A percentile compares a stretch with the other conserved stretches of the same genome.
These are phyloP conservation scores for Chlorospingus flavigularis DNA, from an alignment of 2,797 vertebrate species.

Conservation along the genomic window DNA sequence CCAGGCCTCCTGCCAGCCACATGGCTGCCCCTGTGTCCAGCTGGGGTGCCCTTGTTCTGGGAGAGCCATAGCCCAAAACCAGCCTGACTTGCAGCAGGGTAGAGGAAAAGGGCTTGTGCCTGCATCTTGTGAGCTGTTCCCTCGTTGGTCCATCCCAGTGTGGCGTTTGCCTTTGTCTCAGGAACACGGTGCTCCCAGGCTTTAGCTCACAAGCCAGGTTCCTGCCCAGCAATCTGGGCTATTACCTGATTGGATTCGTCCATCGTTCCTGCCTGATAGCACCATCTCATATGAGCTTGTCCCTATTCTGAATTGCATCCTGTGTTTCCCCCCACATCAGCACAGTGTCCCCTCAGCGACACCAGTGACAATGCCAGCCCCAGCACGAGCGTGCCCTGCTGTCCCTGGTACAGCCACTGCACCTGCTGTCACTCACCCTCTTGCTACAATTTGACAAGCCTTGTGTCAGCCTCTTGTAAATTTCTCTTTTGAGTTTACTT, in stretches of 20 bases:
- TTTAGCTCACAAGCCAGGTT: neutral
- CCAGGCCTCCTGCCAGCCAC: neutral
- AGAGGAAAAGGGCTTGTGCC: neutral
- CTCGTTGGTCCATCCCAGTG: neutral
- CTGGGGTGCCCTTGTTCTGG: rapidly evolving
- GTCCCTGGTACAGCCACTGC: neutral
- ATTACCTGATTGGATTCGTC: neutral
- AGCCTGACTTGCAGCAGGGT: neutral
- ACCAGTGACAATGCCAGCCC: neutral
- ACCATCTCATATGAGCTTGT: neutral
- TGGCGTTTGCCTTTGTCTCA: neutral
- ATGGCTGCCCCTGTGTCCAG: rapidly evolving
- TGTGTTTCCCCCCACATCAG: neutral
- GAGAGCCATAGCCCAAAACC: neutral
- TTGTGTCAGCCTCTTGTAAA: neutral
- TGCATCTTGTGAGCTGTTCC: rapidly evolving
- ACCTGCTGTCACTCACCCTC: neutral
- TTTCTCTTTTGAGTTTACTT: neutral
- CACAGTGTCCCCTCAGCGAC: rapidly evolving
- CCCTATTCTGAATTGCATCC: neutral
- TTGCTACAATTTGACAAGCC: neutral
- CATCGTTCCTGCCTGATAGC: neutral
- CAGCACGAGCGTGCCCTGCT: neutral
- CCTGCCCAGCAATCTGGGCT: neutral
- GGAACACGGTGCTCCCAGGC: rapidly evolving